Percentiles rank a stretch among this genome's conserved stretches.
phyloP scores from a whole-genome alignment of 2,888 invertebrate species.

The Orchesellides sinensis region DNA sequence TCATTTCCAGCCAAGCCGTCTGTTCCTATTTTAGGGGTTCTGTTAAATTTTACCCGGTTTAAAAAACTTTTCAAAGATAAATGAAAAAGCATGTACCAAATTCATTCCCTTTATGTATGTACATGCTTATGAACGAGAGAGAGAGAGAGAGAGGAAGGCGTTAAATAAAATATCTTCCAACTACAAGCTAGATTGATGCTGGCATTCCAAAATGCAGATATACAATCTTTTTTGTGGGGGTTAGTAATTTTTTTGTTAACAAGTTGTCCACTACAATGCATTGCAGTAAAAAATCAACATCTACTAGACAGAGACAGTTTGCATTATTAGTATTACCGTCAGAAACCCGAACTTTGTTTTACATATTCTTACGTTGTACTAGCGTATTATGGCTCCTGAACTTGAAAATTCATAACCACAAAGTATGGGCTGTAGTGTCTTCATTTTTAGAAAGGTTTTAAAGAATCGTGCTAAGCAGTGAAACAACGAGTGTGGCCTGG shows the following conservation, averaged over 20 bases:
- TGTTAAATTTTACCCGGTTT: slow-evolving; percentile 60
- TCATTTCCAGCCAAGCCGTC: slow-evolving; percentile 58
- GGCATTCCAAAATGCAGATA: slow-evolving; percentile 47
- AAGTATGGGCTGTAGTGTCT: slow-evolving; percentile 14
- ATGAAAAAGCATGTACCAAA: no score
- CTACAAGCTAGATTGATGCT: slow-evolving; percentile 38
- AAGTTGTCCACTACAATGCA: slow-evolving; percentile 36
- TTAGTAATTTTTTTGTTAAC: slow-evolving; percentile 8
- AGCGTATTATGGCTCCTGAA: no score
- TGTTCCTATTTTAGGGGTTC: slow-evolving; percentile 45
- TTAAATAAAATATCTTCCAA: neutral
- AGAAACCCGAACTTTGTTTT: neutral
- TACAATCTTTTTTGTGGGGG: slow-evolving; percentile 7
- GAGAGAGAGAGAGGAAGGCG: neutral
- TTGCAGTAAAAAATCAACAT: neutral
- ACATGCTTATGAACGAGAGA: neutral
- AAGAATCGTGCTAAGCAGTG: slow-evolving; percentile 22
- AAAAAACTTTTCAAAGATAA: neutral
- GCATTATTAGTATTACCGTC: neutral
- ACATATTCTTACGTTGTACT: no score
- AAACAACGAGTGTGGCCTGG: slow-evolving; percentile 58
- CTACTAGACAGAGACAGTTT: neutral
- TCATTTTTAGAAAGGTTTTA: slow-evolving; percentile 23
- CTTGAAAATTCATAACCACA: slow-evolving; percentile 47
- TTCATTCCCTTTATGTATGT: no score